These are phyloP conservation scores for Drosophila paulistorum DNA, from an alignment of 1,140 invertebrate species.

Conservation along the genomic window DNA sequence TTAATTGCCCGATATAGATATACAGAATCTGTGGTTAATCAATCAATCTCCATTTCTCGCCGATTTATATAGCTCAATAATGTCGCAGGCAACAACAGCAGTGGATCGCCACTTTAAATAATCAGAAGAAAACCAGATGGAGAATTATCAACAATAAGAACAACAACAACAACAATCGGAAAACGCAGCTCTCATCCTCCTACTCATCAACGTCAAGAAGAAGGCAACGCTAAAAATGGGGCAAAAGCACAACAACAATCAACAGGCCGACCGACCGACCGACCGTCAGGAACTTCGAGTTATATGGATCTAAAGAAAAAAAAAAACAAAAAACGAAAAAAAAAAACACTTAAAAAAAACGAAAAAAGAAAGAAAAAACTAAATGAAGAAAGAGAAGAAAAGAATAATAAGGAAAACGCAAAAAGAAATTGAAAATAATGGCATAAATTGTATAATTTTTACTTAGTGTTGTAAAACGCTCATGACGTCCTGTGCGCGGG, in stretches of 20 bases:
- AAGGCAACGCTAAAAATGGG: conserved; percentile 46
- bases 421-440: conserved; percentile 27
- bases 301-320: conserved; percentile 57
- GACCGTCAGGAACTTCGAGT: conserved; percentile 70
- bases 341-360: not conserved
- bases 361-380: not conserved
- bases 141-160: conserved; percentile 7
- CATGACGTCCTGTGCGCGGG: conserved; percentile 72
- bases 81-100: conserved; percentile 49
- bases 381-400: not conserved
- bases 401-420: not conserved
- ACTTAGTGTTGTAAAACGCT: conserved; percentile 75
- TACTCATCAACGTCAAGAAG: conserved; percentile 49
- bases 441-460: conserved; percentile 77
- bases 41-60: not conserved
- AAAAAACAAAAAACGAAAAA: not conserved
- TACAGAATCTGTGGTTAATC: not conserved
- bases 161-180: conserved; percentile 37
- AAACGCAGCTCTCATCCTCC: conserved; percentile 40
- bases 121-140: conserved; percentile 32
- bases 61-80: conserved; percentile 64
- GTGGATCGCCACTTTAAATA: conserved; percentile 62
- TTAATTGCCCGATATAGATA: too few species aligned
- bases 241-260: conserved; percentile 29
- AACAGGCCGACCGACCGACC: conserved; percentile 56